Evolutionary conservation across 2,113 vertebrate genomes (phyloP), one percentile per base, ranked within the genome.

Genomic region (Oncorhynchus tshawytscha): DNA sequence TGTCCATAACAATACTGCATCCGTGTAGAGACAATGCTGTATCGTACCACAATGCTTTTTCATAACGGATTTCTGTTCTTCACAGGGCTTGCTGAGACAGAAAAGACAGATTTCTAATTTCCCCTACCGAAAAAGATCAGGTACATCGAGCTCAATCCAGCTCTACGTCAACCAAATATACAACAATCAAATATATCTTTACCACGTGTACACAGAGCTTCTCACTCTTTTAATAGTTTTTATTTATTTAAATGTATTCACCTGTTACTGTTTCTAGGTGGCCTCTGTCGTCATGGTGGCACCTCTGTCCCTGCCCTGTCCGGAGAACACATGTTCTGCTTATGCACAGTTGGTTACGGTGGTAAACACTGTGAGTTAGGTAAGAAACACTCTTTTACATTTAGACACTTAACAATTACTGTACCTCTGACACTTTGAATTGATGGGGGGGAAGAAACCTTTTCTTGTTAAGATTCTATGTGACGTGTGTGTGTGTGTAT

Each of bases 291-390:
- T 0, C 87, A 93, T 0, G 90, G 91, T 24, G 91, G 90, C 15
- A 75, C 54, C 0, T 87, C 90, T 0, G 16, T 91, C 16, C 24
- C 74, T 0, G 69, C 81, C 1, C 0, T 83, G 73, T 25, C 15
- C 0, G 0, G 49, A 81, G 2, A 88, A 86, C 81, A 60, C 84
- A 82, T 88, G 72, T 83, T 89, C 48, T 93, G 92, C 60, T 0
- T 85, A 71, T 93, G 92, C 66, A 20, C 81, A 1, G 79, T 82
- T 0, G 81, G 80, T 0, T 92, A 87, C 22, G 73, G 70, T 7
- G 92, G 92, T 15, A 39, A 2, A 3, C 70, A 0, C n/a, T 93
- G 92, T 82, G 89, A 92, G 65, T 87, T 11, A 48, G 87, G 92
- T 92, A 3, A 75, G 91, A 7, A 4, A 2, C 1, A 12, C 9